phyloP scores from a whole-genome alignment of 2,113 vertebrate species.

The Antennarius striatus region DNA sequence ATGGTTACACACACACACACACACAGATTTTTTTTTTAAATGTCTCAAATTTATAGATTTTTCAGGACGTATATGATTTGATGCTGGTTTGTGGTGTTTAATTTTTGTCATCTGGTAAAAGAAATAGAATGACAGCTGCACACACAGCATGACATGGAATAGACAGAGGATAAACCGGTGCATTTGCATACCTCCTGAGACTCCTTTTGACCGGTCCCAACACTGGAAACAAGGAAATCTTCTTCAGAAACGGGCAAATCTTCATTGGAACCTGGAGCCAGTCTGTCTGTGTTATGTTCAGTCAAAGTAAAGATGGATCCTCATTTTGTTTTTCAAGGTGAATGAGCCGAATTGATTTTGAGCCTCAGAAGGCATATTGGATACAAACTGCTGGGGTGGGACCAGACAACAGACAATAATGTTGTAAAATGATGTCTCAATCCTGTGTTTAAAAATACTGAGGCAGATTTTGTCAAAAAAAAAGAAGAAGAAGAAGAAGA shows the following conservation, averaged over 20 bases:
- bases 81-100: not conserved
- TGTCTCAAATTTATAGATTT: not conserved
- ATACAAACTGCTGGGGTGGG: slow-evolving; percentile 22
- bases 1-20: slow-evolving; percentile 13
- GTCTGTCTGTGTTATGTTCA: slow-evolving; percentile 5
- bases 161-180: slow-evolving; percentile 18
- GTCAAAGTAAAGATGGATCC: slow-evolving; percentile 13
- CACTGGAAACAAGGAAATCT: slow-evolving; percentile 11
- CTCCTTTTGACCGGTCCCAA: not conserved
- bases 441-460: slow-evolving; percentile 16
- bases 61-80: not conserved
- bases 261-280: not conserved
- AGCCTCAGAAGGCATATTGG: slow-evolving; percentile 29
- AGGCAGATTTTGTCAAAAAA: too few relatives aligned
- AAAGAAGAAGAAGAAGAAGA: too few relatives aligned
- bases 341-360: slow-evolving; percentile 41
- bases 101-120: too few relatives aligned
- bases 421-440: slow-evolving; percentile 3
- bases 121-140: not conserved
- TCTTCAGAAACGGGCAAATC: slow-evolving; percentile 14
- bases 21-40: too few relatives aligned
- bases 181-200: slow-evolving; percentile 12
- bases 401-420: slow-evolving; percentile 4
- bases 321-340: slow-evolving; percentile 46
- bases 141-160: slow-evolving; percentile 3